phyloP scores from a whole-genome alignment of 2,113 vertebrate species.

The Neolamprologus devosi region DNA sequence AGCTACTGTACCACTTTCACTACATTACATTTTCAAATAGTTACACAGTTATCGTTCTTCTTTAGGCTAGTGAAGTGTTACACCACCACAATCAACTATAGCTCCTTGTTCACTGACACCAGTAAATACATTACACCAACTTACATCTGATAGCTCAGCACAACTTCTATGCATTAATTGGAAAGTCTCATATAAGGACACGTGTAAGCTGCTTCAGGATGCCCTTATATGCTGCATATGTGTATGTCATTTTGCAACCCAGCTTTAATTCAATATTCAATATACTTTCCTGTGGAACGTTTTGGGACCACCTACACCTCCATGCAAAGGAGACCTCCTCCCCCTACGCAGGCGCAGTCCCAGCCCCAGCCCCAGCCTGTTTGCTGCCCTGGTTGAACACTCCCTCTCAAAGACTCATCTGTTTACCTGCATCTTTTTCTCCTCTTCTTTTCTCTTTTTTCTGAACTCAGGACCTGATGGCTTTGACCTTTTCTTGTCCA shows the following conservation, averaged over 20 bases:
- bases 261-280: not conserved
- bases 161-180: too few species aligned
- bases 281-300: not conserved
- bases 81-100: not conserved
- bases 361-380: not conserved
- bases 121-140: not conserved
- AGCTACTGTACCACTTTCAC: not conserved
- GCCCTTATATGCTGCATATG: not conserved
- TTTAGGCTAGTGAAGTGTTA: not conserved
- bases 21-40: not conserved
- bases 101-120: accelerated
- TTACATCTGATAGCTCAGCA: too few species aligned
- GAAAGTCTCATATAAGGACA: too few species aligned
- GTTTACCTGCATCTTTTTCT: not conserved
- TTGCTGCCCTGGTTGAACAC: not conserved
- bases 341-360: not conserved
- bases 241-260: not conserved
- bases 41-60: not conserved
- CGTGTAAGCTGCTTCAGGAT: too few species aligned
- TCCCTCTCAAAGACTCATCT: not conserved
- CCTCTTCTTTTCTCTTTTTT: not conserved
- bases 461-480: not conserved
- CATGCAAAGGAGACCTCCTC: not conserved
- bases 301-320: not conserved
- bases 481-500: not conserved